Percentiles rank a stretch among this genome's conserved stretches.
These are phyloP conservation scores for Ruditapes philippinarum DNA, from an alignment of 1,140 invertebrate species.

Conservation along the genomic window DNA sequence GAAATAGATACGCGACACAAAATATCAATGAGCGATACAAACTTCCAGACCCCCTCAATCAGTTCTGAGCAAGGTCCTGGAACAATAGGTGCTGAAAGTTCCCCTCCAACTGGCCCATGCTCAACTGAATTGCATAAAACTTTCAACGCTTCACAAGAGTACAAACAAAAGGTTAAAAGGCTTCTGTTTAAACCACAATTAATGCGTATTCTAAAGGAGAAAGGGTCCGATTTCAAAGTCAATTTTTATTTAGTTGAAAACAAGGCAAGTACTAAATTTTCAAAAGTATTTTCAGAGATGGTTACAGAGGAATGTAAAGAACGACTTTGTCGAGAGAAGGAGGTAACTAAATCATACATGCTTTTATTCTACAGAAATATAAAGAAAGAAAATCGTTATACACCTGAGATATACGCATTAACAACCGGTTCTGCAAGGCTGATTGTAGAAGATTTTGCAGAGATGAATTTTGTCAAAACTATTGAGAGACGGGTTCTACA, in stretches of 20 bases:
- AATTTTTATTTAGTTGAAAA: neutral
- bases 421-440: neutral
- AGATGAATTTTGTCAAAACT: neutral
- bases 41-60: too few species aligned
- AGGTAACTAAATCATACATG: neutral
- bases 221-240: neutral
- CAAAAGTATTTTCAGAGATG: neutral
- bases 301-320: neutral
- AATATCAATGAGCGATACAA: too few species aligned
- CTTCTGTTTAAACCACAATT: neutral
- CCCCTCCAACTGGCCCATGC: too few species aligned
- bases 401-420: neutral
- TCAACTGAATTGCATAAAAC: too few species aligned
- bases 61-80: too few species aligned
- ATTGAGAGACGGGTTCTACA: neutral
- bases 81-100: too few species aligned
- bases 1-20: too few species aligned
- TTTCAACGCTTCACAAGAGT: too few species aligned
- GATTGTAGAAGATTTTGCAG: neutral
- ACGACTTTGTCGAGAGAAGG: neutral
- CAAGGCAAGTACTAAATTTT: neutral
- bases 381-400: neutral
- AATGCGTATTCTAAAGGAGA: neutral
- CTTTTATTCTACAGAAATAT: neutral
- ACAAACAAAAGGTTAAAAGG: too few species aligned